A percentile compares a stretch with the other conserved stretches of the same genome.
phyloP scores from a whole-genome alignment of 2,888 invertebrate genomes.

The Onchidella celtica region DNA sequence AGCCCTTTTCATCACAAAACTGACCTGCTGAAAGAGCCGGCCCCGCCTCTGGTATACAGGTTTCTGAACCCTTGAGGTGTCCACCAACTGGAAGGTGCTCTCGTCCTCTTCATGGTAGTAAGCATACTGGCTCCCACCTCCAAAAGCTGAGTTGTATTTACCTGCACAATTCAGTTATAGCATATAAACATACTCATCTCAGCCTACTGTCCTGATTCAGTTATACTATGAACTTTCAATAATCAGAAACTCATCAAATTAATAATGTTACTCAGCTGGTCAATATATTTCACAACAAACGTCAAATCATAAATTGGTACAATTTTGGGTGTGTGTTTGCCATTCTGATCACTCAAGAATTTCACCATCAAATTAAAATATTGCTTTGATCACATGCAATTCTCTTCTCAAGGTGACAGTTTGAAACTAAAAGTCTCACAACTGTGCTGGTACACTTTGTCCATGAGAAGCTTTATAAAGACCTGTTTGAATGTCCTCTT shows the following conservation, averaged over 20 bases:
- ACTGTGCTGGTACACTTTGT: too few species aligned
- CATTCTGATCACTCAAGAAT: too few species aligned
- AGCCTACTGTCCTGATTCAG: not conserved
- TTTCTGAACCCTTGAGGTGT: constrained; percentile 85
- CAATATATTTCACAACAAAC: too few species aligned
- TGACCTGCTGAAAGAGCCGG: constrained; percentile 80
- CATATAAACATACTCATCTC: not conserved
- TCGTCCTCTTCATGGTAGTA: constrained; percentile 99
- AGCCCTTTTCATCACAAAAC: too few species aligned
- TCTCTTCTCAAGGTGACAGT: too few species aligned
- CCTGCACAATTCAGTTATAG: constrained; percentile 66
- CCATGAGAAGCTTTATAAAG: too few species aligned
- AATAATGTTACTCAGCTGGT: not conserved
- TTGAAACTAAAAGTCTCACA: too few species aligned
- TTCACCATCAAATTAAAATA: too few species aligned
- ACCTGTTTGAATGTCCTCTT: too few species aligned
- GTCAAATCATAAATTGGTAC: too few species aligned
- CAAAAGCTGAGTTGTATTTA: constrained; percentile 79
- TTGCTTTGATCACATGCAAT: too few species aligned
- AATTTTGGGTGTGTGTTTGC: too few species aligned
- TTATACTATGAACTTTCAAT: not conserved
- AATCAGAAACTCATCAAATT: not conserved
- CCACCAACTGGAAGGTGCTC: constrained; percentile 98
- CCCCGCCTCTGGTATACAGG: constrained; percentile 93
- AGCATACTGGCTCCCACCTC: constrained; percentile 93